These are phyloP conservation scores for Clunio marinus DNA, from an alignment of 2,888 invertebrate genomes.

Conservation along the genomic window DNA sequence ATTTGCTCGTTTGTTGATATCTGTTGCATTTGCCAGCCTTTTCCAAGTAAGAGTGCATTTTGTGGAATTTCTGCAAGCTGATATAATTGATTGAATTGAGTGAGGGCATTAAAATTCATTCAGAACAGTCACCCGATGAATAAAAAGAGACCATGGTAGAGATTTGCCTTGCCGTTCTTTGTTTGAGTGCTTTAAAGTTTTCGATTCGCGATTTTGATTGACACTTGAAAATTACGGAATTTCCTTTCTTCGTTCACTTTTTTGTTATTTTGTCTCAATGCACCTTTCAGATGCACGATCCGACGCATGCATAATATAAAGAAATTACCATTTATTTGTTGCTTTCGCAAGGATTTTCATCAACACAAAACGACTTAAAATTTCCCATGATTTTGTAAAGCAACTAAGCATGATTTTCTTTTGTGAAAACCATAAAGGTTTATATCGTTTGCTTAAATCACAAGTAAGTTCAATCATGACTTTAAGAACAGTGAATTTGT, in stretches of 20 bases:
- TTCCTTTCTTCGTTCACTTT: conserved; percentile 4
- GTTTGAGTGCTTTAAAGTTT: background rate
- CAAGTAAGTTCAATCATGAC: background rate
- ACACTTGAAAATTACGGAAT: conserved; percentile 25
- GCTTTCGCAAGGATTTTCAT: background rate
- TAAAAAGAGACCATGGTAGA: background rate
- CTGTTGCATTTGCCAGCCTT: too few relatives aligned
- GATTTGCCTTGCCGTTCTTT: background rate
- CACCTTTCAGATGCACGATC: conserved; percentile 19
- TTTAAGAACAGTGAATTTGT: background rate
- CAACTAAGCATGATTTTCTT: background rate
- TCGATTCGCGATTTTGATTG: conserved; percentile 21
- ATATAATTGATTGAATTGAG: conserved; percentile 23
- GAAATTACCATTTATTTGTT: background rate
- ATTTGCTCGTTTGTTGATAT: conserved; percentile 11
- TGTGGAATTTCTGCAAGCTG: background rate
- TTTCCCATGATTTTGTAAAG: conserved; percentile 7
- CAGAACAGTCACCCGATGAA: conserved; percentile 5
- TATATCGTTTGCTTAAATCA: background rate
- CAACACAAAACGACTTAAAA: background rate
- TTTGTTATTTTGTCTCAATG: background rate
- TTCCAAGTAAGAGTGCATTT: conserved; percentile 19
- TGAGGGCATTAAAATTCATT: conserved; percentile 25
- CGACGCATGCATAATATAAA: conserved; percentile 12
- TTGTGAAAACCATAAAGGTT: background rate